These are phyloP conservation scores for Drosophila neonasuta DNA, from an alignment of 2,888 invertebrate species.

Conservation along the genomic window DNA sequence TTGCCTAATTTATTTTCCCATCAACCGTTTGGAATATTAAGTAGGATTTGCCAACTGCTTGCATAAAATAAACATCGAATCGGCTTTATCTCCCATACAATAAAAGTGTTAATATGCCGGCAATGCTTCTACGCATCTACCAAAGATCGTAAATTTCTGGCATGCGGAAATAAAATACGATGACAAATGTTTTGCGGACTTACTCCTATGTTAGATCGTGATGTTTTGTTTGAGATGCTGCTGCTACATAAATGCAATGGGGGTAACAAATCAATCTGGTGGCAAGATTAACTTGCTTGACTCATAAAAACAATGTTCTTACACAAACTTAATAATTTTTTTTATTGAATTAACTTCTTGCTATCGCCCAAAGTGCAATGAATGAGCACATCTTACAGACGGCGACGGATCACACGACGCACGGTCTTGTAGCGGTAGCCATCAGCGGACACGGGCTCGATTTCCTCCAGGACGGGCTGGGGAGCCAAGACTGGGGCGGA, in stretches of 20 bases:
- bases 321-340: constrained; percentile 48
- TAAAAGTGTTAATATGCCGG: constrained; percentile 30
- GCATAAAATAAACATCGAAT: constrained; percentile 46
- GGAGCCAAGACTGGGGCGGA: constrained; percentile 37
- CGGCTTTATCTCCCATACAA: constrained; percentile 37
- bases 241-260: too few species aligned
- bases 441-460: constrained; percentile 71
- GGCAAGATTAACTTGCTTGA: too few species aligned
- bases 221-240: too few species aligned
- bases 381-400: constrained; percentile 46
- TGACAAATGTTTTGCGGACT: not conserved
- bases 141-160: constrained; percentile 17
- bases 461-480: constrained; percentile 67
- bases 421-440: constrained; percentile 77
- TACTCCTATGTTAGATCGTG: not conserved
- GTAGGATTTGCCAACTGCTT: constrained; percentile 29
- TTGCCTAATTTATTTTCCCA: constrained; percentile 45
- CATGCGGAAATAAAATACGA: constrained; percentile 19
- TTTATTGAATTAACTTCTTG: constrained; percentile 47
- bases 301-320: constrained; percentile 14
- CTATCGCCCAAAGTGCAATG: constrained; percentile 9
- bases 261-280: too few species aligned
- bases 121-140: constrained; percentile 6
- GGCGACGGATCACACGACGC: constrained; percentile 74
- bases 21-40: constrained; percentile 48